Base-by-base conservation (phyloP, 2,888 invertebrate genomes). In the Trissolcus japonicus region DNA sequence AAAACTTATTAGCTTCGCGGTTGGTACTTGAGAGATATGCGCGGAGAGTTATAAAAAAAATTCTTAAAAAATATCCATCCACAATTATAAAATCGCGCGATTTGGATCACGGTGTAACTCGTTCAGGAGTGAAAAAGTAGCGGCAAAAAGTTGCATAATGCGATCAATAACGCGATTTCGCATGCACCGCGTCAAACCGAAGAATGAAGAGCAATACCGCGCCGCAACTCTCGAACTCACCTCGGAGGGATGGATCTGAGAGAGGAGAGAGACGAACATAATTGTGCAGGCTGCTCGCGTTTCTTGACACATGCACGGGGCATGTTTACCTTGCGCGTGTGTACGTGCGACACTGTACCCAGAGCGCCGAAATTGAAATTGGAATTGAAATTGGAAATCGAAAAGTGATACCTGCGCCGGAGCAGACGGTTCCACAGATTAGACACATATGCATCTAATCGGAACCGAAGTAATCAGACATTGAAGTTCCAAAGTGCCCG, bases 331-430 rank as follows among this genome's bases (percentile, higher is more conserved):
- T 29, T 57, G 59, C 50, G 57, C 48, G 51, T 48, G 63, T 17
- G 56, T 25, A 16, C n/a, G 46, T 46, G 46, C 16, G n/a, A 53
- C 53, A 57, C 56, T 56, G 46, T 60, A 43, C 63, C n/a, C 59
- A 57, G 76, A 61, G 69, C 61, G 72, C 71, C 79, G 80, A 79
- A 80, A 82, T 80, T 80, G 80, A 80, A 80, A 81, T 80, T 81
- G 81, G 68, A 81, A 82, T 82, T 81, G 82, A 80, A 81, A 82
- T 82, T 82, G 81, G 80, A 81, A 81, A 81, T 81, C 79, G 80
- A 68, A 80, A 80, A 80, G 79, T 79, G 80, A 82, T 80, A 82
- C 80, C 65, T 57, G 61, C 67, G 65, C 35, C 57, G 41, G 25
- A 41, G 67, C 63, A 50, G 50, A 72, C 63, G 65, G 61, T 73